Conservation (phyloP, 2,888 invertebrate species). For the Tolmerus cingulatus region DNA sequence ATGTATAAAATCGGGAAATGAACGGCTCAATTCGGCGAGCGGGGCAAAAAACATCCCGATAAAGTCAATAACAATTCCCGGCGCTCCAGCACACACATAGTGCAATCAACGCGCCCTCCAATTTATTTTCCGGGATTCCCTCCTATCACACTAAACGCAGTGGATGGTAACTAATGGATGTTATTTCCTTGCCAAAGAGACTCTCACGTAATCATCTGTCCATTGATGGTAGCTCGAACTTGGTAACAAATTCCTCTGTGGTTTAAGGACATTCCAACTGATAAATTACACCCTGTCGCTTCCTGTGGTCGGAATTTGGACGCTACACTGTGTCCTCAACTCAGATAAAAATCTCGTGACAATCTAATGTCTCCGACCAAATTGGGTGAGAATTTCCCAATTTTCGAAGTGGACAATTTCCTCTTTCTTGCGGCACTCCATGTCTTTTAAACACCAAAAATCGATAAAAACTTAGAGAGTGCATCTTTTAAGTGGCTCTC, state of each 20-base stretch:
- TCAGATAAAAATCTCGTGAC: neutral
- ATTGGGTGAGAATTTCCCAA: neutral
- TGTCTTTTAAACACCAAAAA: neutral
- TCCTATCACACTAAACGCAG: slow-evolving; percentile 26
- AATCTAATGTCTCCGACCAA: neutral
- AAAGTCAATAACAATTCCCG: slow-evolving; percentile 38
- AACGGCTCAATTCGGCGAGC: slow-evolving; percentile 1
- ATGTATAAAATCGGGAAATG: slow-evolving; percentile 23
- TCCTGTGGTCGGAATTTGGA: neutral
- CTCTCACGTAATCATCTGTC: slow-evolving; percentile 31
- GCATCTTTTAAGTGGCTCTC: neutral
- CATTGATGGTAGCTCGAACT: slow-evolving; percentile 26
- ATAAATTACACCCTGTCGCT: slow-evolving; percentile 17
- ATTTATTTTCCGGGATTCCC: slow-evolving; percentile 16
- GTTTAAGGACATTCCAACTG: slow-evolving; percentile 10
- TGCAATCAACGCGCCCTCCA: slow-evolving; percentile 32
- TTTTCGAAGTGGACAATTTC: neutral
- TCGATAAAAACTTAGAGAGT: neutral
- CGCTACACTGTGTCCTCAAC: neutral
- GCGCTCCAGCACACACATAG: neutral
- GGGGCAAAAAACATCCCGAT: slow-evolving; percentile 14
- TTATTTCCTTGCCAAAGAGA: slow-evolving; percentile 26
- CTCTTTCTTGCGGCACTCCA: neutral
- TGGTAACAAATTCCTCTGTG: slow-evolving; percentile 38
- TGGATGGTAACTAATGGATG: slow-evolving; percentile 29